Base-by-base conservation (phyloP, 1,140 invertebrate genomes). In the Pseudomyrmex pallidus region DNA sequence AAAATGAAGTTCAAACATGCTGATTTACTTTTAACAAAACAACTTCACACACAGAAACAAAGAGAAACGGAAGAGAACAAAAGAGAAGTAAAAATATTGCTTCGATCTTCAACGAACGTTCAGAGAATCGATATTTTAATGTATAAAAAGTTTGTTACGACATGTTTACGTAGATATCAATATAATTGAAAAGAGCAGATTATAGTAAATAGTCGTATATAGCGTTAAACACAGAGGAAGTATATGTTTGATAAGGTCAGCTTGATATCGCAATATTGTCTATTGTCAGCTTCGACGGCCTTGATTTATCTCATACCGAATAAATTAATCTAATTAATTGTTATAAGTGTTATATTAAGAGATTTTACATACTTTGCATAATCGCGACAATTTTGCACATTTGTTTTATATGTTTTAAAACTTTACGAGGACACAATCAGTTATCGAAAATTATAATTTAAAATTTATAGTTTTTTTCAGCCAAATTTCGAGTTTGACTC, bases 231-330 rank as follows among this genome's bases (percentile, higher is more conserved):
- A 25, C 35, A 77, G 13, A 77, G 22, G 44, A 35, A 77, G 10
- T 77, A 77, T 67, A 77, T 78, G 76, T 78, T 78, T 78, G 15
- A 70, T 77, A 77, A 59, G 54, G 59, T 66, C 7, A 20, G 22
- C 52, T 83, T 83, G 52, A 67, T 67, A 22, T 57, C 46, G 73
- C 73, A 76, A 76, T 64, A 35, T 35, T 35, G 17, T 74, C 73
- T 83, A 83, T 50, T 74, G 61, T 77, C 74, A 77, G 82, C 54
- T 66, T 76, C 25, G 52, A 83, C 54, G 82, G 82, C 82, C 82
- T 83, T 83, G 63, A 77, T 83, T 83, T 76, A 83, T 78, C 22
- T 35, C 5, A 52, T 77, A 67, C 54, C 48, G 62, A 35, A 35
- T 35, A 35, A 35, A 35, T 7, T 74, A 66, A 83, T 83, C 56